phyloP scores from a whole-genome alignment of 2,113 vertebrate genomes.

The Peromyscus maniculatus region DNA sequence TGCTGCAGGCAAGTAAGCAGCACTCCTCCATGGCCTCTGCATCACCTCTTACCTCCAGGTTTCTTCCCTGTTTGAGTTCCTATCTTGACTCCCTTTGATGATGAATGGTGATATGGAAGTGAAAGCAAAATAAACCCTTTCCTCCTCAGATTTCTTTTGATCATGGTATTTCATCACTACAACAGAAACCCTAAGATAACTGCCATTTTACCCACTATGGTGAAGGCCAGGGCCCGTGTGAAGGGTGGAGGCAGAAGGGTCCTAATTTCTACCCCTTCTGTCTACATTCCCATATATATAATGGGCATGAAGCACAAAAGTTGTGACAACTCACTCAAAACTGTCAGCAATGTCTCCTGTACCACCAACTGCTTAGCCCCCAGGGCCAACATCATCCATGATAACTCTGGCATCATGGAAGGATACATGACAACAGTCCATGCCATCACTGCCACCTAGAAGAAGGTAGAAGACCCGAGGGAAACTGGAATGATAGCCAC shows the following conservation, averaged over 20 bases:
- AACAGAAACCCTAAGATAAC: background rate
- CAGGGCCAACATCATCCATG: background rate
- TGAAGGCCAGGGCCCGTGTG: background rate
- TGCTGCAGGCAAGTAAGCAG: background rate
- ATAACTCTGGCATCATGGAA: background rate
- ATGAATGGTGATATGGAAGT: background rate
- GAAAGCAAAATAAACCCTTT: background rate
- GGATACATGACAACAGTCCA: background rate
- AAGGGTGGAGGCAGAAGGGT: background rate
- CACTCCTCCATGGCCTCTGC: background rate
- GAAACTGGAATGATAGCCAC: background rate
- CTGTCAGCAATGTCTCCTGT: background rate
- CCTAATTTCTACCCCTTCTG: background rate
- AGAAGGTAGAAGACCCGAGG: background rate
- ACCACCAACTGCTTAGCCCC: background rate
- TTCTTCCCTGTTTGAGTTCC: background rate
- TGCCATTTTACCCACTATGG: background rate
- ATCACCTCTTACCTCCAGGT: background rate
- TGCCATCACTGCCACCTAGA: background rate
- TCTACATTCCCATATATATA: background rate
- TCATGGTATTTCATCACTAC: background rate
- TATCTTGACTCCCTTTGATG: background rate
- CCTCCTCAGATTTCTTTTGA: background rate
- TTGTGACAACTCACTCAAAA: background rate
- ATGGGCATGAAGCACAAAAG: background rate